Evolutionary conservation across 1,140 invertebrate species (phyloP).

Genomic region (Drosophila kohkoa): DNA sequence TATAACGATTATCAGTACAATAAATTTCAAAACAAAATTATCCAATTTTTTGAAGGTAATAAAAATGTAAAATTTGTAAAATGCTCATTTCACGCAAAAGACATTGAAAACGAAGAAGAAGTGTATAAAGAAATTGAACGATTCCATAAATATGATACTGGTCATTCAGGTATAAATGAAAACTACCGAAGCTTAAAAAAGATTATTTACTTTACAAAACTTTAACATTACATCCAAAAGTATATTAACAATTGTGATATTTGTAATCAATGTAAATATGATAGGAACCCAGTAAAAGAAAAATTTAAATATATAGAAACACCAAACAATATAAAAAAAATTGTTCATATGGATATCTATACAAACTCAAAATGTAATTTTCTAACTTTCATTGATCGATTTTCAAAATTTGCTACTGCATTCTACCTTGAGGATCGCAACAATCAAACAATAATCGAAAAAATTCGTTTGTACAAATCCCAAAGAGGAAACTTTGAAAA

Average conservation of each 20-base stretch:
- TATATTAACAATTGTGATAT: constrained; percentile 50
- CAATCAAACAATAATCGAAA: constrained; percentile 38
- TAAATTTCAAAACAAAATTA: constrained; percentile 28
- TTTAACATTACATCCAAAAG: constrained; percentile 42
- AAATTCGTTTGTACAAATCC: constrained; percentile 31
- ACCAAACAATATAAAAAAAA: constrained; percentile 39
- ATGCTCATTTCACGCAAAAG: constrained; percentile 25
- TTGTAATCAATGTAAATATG: constrained; percentile 44
- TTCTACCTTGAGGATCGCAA: constrained; percentile 29
- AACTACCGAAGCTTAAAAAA: constrained; percentile 40
- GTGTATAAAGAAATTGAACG: constrained; percentile 17
- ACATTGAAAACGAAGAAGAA: constrained; percentile 27
- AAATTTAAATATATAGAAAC: constrained; percentile 31
- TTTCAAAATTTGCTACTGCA: constrained; percentile 32
- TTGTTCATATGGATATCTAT: constrained; percentile 43
- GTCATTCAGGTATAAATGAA: constrained; percentile 36
- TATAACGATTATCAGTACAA: constrained; percentile 28
- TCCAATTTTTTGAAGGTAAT: constrained; percentile 28
- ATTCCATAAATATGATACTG: constrained; percentile 13
- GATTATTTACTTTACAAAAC: constrained; percentile 34
- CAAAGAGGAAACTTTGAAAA: constrained; percentile 36
- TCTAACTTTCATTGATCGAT: constrained; percentile 36
- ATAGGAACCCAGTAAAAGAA: constrained; percentile 40
- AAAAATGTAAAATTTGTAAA: constrained; percentile 42
- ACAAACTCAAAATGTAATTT: constrained; percentile 26